Base-by-base conservation (phyloP, 2,113 vertebrate genomes). In the Ellobius talpinus region DNA sequence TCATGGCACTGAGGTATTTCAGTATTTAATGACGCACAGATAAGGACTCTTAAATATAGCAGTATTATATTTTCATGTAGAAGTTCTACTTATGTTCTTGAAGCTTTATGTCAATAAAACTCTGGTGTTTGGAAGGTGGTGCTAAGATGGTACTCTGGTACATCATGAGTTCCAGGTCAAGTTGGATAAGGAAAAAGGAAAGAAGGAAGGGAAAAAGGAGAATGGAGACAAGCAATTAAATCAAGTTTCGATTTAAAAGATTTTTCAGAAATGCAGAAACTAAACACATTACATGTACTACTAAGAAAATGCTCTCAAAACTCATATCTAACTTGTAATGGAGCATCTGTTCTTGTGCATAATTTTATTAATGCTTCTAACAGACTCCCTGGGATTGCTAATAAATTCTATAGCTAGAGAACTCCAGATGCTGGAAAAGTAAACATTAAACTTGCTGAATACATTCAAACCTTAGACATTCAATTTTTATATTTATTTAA, bases 331-430 rank as follows among this genome's bases (percentile, higher is more conserved):
- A 68, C 4, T 45, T 72, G 0, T 78, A 55, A 73, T 63, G 76
- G 63, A 84, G 36, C 21, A 66, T 87, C 50, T 91, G 24, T 81
- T 90, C 16, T 79, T 72, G 33, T 23, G 55, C 13, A 33, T 50
- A 26, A 33, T 47, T 96, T 87, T 2, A 82, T 84, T 94, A 91
- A 50, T 36, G 81, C 74, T 93, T 5, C 13, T 36, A 88, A 88
- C 1, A 73, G 50, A 73, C 87, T 76, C 6, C 42, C 39, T 72
- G 45, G 72, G 50, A 94, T 73, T 68, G 63, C 61, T 61, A 2
- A 16, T 79, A 52, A 93, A 72, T 9, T 13, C 4, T 61, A 91
- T 29, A 89, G 58, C 50, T 42, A 89, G 1, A 42, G 10, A 13
- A 19, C 42, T 33, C 31, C 58, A 61, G 70, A 90, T 39, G 24